Evolutionary conservation across 2,888 invertebrate genomes (phyloP), one percentile per base, ranked within the genome.

Genomic region (Sphaeridia pumilis): DNA sequence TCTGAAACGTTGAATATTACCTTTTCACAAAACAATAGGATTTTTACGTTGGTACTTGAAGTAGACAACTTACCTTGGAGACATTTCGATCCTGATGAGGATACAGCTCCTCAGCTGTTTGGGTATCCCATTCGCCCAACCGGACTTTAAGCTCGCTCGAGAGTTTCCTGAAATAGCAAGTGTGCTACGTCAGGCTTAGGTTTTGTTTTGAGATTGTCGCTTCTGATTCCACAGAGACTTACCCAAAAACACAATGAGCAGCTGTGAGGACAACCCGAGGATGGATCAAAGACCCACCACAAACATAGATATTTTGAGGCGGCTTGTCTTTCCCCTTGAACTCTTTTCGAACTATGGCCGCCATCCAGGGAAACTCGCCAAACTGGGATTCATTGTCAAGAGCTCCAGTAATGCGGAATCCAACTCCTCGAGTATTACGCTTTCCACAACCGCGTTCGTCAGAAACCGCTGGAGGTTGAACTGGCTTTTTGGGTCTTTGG

Each of bases 301-400:
- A 87, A 20, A 83, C 76, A 69, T 85, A 87, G 26, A 78, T 73
- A 63, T 76, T 77, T 36, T 76, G 68, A 17, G 62, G 54, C 10
- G 57, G 43, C 38, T 59, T 57, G 4, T 55, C 58, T 2, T 44
- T 54, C 27, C 45, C 52, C 34, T 58, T 57, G 22, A 52, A 50
- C 41, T 66, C 65, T 52, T 62, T 60, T 44, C 55, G 52, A 1
- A 65, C 61, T 26, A 86, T 72, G 0, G 84, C 85, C 0, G 82
- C 79, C 81, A 85, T 83, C 87, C 87, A 87, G 0, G 87, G 85
- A 68, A 84, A 86, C 70, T 87, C 87, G 0, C 80, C 86, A 59
- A 81, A 86, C 65, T 83, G 79, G 0, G 78, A 76, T 67, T 86
- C 85, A 38, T 78, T 76, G 58, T 82, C 75, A 0, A 67, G 67